These are phyloP conservation scores for Phyto melanocephala DNA, from an alignment of 2,888 invertebrate species.

Conservation along the genomic window DNA sequence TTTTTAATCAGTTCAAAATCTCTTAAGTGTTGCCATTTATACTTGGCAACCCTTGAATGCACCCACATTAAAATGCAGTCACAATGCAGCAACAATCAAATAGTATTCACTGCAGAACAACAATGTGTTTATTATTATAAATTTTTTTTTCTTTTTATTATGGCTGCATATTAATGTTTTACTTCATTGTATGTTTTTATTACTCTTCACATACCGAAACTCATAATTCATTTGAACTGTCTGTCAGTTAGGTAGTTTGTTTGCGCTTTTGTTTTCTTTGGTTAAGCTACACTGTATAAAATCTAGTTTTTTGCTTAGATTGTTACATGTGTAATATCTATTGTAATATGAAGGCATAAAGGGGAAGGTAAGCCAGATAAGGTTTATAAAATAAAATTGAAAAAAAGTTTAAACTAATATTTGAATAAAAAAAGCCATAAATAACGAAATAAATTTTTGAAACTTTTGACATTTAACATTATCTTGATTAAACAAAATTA, in stretches of 20 bases:
- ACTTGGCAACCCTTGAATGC: neutral
- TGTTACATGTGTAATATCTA: neutral
- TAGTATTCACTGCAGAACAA: neutral
- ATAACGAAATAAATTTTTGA: too few relatives aligned
- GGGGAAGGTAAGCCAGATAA: neutral
- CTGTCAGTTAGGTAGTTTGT: neutral
- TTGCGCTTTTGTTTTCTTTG: neutral
- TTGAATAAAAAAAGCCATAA: too few relatives aligned
- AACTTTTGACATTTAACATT: too few relatives aligned
- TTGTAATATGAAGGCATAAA: neutral
- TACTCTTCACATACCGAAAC: neutral
- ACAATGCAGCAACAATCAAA: neutral
- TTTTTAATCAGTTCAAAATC: too few relatives aligned
- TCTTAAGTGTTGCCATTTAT: too few relatives aligned
- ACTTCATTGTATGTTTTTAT: neutral
- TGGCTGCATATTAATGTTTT: neutral
- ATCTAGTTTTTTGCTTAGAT: neutral
- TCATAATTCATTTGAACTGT: neutral
- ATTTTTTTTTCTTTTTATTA: neutral
- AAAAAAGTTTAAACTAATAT: too few relatives aligned
- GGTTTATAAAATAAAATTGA: neutral
- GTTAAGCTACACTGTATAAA: neutral
- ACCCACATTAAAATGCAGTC: constrained; percentile 18
- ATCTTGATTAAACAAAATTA: too few relatives aligned
- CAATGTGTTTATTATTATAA: neutral